phyloP scores from a whole-genome alignment of 2,888 invertebrate species.

The Oxycera nigricornis region DNA sequence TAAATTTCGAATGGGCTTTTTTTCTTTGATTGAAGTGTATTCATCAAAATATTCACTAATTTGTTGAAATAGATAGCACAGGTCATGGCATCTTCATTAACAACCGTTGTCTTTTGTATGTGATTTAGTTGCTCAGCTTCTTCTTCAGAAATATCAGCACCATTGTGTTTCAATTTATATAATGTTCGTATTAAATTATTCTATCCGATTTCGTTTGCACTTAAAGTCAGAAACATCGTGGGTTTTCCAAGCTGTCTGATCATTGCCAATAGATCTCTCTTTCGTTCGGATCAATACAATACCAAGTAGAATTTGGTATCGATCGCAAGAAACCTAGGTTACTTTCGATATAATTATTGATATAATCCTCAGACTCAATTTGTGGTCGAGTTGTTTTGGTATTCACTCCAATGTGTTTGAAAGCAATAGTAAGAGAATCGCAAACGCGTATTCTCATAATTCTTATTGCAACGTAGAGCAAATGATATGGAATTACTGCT shows the following conservation, averaged over 20 bases:
- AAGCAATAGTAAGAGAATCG: conserved; percentile 48
- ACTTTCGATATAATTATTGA: conserved; percentile 45
- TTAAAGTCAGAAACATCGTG: conserved; percentile 58
- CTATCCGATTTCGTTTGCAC: conserved; percentile 60
- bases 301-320: conserved; percentile 54
- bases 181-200: conserved; percentile 53
- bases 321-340: conserved; percentile 53
- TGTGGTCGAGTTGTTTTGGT: conserved; percentile 52
- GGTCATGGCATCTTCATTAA: conserved; percentile 49
- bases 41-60: conserved; percentile 43
- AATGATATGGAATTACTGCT: conserved; percentile 52
- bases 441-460: no score
- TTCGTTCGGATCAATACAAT: conserved; percentile 55
- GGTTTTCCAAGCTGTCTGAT: conserved; percentile 58
- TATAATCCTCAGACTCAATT: conserved; percentile 51
- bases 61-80: conserved; percentile 49
- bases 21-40: conserved; percentile 46
- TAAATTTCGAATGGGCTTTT: conserved; percentile 51
- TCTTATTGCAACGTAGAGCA: no score
- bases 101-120: conserved; percentile 46
- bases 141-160: background rate
- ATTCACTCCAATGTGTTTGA: conserved; percentile 52
- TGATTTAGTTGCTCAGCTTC: conserved; percentile 39
- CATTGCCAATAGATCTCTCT: conserved; percentile 59
- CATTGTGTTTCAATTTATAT: conserved; percentile 50